Evolutionary conservation across 2,888 invertebrate species (phyloP), one percentile per base, ranked within the genome.

Genomic region (Microplitis manilae): DNA sequence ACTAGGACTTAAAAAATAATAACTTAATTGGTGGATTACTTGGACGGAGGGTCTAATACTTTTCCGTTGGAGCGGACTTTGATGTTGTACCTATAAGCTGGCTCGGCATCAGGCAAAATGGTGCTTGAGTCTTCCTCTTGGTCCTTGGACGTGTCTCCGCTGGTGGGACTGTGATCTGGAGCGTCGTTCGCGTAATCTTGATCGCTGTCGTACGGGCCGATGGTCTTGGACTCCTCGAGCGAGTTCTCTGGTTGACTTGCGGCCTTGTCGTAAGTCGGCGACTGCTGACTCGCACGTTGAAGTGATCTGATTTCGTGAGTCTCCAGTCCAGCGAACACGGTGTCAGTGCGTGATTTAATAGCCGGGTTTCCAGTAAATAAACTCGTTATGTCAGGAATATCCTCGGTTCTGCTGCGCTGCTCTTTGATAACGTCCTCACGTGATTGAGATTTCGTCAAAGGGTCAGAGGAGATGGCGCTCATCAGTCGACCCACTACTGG

Each of bases 121-220:
- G 89, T 89, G 83, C 89, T 89, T 68, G 88, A 85, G 80, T 89
- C 89, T 74, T 89, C 89, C 79, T 89, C 89, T 78, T 84, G 86
- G 17, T 87, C 85, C 79, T 86, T 84, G 74, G 81, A 79, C 80
- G 81, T 81, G 77, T 73, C 70, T 77, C 77, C 91, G 91, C 81
- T 86, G n/a, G 30, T 20, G 8, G 67, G 87, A 77, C 90, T 50
- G 50, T 50, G 8, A 9, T 92, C 92, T 75, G 92, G 92, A 67
- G 90, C 90, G 77, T 90, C 90, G 81, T 85, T 86, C 75, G 86
- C 86, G 79, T 87, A 89, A 71, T 90, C 90, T 73, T 90, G 90
- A 79, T 90, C 91, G 82, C 91, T 92, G 85, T 93, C 93, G 85
- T 94, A 94, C 1, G 94, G 94, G 13, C 94, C 94, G 85, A 93